Base-by-base conservation (phyloP, 2,888 invertebrate genomes). In the Xestia sexstrigata region DNA sequence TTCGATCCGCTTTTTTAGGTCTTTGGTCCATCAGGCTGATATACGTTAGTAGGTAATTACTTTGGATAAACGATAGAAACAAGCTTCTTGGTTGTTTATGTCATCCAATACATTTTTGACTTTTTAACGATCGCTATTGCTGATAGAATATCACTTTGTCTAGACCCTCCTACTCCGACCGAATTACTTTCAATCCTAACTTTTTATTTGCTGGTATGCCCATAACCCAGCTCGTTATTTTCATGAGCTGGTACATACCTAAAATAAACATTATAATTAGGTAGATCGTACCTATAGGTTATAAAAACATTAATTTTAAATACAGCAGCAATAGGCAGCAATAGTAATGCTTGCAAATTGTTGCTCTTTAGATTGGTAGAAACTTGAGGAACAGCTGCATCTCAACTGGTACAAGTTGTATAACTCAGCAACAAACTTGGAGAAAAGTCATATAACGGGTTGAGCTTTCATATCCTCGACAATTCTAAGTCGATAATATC, bases 361-460 rank as follows among this genome's bases (percentile, higher is more conserved):
- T 78, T 70, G 58, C 52, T 65, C 78, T 81, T 79, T 67, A 5
- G 62, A 78, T 78, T 45, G 42, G 65, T 55, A 60, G 49, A 78
- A 83, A 78, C 63, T 79, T 79, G n/a, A 75, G 67, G 39, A 79
- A 75, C 79, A 79, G 78, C 81, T 83, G 78, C 78, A 83, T 69
- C 68, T 82, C 66, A 35, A 58, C 55, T 39, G 71, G 65, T 65
- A 26, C 8, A 62, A 81, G 35, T 75, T 79, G 5, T 47, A 75
- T 26, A 62, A 75, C n/a, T 23, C 67, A 75, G 26, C 81, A 49
- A 81, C 67, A 52, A 79, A 79, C 52, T 79, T 81, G 2, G 7
- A 75, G 58, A 80, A 80, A 76, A 76, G 58, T 82, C 76, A 69
- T 60, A 70, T 60, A 70, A 58, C 71, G 77, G 26, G 45, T 35